Conservation (phyloP, 2,888 invertebrate species). For the Cylloceria caligata region DNA sequence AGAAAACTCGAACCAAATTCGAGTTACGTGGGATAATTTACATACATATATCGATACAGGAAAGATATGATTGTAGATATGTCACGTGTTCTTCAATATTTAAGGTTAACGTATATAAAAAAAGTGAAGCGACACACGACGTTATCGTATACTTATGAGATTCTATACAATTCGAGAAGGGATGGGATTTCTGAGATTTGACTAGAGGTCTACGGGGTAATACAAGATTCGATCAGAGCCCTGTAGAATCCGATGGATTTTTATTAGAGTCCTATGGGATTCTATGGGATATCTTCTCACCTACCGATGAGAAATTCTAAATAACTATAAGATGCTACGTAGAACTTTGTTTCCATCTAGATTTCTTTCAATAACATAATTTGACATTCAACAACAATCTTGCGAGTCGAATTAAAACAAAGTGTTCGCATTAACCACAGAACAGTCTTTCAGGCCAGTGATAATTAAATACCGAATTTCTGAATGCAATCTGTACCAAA, state of each 20-base stretch:
- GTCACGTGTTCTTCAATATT: constrained; percentile 2
- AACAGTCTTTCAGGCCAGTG: not conserved
- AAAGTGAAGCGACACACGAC: not conserved
- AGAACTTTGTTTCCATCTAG: too few species aligned
- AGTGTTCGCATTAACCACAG: not conserved
- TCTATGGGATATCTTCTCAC: too few species aligned
- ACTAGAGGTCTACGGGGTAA: too few species aligned
- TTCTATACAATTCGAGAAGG: too few species aligned
- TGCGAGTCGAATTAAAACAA: not conserved
- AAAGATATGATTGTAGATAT: too few species aligned
- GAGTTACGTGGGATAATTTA: constrained; percentile 3
- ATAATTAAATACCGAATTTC: not conserved
- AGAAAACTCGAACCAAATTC: not conserved
- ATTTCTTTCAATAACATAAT: not conserved
- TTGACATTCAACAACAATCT: not conserved
- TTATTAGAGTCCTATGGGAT: not conserved
- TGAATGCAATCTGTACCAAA: not conserved
- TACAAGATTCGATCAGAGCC: not conserved
- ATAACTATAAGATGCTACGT: too few species aligned
- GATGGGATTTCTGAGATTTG: too few species aligned
- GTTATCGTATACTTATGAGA: not conserved
- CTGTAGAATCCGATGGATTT: not conserved
- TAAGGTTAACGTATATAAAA: not conserved
- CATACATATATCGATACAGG: constrained; percentile 49
- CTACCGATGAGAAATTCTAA: too few species aligned